phyloP scores from a whole-genome alignment of 1,140 invertebrate genomes.

The Dendroctonus valens region DNA sequence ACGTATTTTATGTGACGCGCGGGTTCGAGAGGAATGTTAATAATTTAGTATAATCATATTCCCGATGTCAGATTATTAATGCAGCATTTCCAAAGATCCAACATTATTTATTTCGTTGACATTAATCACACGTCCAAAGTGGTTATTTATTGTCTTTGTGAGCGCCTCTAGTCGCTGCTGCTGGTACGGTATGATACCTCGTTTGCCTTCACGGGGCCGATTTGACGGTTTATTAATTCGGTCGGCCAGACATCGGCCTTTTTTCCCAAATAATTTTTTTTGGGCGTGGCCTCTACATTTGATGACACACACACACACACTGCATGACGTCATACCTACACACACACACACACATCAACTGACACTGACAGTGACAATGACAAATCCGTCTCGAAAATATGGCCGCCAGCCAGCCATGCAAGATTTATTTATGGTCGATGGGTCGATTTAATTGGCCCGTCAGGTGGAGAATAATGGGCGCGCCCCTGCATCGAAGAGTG shows the following conservation, averaged over 20 bases:
- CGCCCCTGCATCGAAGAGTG: constrained; percentile 22
- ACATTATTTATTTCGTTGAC: constrained; percentile 39
- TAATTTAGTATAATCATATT: constrained; percentile 37
- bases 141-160: constrained; percentile 36
- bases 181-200: neutral
- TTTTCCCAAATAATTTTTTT: neutral
- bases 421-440: constrained; percentile 25
- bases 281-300: neutral
- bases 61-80: constrained; percentile 36
- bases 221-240: too few relatives aligned
- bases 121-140: constrained; percentile 37
- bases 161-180: constrained; percentile 24
- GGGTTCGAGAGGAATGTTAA: constrained; percentile 24
- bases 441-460: constrained; percentile 32
- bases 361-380: neutral
- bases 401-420: neutral
- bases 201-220: too few relatives aligned
- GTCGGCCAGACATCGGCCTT: too few relatives aligned
- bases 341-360: neutral
- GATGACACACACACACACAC: neutral
- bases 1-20: constrained; percentile 31
- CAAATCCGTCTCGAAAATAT: neutral
- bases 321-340: neutral
- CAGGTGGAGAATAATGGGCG: constrained; percentile 28
- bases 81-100: constrained; percentile 36